A percentile compares a stretch with the other conserved stretches of the same genome.
Conservation (phyloP, 2,113 vertebrate species). For the Nansenia antarctica region DNA sequence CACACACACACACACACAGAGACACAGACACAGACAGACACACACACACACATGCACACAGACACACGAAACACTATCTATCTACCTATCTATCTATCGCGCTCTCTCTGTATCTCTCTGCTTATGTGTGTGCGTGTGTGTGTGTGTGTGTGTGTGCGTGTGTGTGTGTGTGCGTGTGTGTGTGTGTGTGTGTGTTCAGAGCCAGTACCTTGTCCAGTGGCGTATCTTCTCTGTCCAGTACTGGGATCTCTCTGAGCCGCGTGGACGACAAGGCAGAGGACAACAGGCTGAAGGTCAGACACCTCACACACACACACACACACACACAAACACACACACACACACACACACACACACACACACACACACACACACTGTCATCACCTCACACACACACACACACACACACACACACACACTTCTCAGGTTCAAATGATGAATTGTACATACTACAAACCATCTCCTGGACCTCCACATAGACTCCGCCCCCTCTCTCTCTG, state of each 20-base stretch:
- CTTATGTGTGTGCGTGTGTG: not conserved
- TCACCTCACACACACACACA: not conserved
- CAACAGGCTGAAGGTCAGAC: slow-evolving; percentile 66
- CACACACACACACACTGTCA: not conserved
- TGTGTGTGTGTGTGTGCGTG: slow-evolving; percentile 5
- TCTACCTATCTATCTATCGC: too few relatives aligned
- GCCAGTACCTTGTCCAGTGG: slow-evolving; percentile 84
- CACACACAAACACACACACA: too few relatives aligned
- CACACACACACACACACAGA: not conserved
- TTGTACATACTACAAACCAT: not conserved
- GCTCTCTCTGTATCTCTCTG: too few relatives aligned
- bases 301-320: too few relatives aligned
- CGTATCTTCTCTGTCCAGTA: slow-evolving; percentile 84
- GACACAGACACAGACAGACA: too few relatives aligned
- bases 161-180: not conserved
- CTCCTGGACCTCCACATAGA: too few relatives aligned
- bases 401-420: not conserved
- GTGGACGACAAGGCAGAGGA: slow-evolving; percentile 83
- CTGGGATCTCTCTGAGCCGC: slow-evolving; percentile 84
- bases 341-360: too few relatives aligned
- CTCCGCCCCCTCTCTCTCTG: too few relatives aligned
- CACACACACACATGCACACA: not conserved
- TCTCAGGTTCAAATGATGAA: not conserved
- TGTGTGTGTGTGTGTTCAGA: slow-evolving; percentile 58
- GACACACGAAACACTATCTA: not conserved